Evolutionary conservation across 1,140 invertebrate genomes (phyloP), one percentile per base, ranked within the genome.

Genomic region (Euura saliciscinereae): DNA sequence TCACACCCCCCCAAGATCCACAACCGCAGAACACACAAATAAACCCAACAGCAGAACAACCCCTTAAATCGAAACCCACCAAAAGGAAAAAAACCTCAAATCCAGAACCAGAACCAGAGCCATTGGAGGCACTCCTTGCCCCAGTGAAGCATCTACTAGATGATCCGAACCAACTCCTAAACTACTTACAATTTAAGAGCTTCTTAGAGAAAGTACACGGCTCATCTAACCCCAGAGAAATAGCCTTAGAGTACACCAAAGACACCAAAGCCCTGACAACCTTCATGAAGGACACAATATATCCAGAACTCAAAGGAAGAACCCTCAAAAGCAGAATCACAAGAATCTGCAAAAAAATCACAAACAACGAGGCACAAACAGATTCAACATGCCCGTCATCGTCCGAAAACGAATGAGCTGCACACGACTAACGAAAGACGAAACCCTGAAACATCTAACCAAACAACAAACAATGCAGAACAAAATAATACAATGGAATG

Each of bases 401-500:
- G 11, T 42, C 44, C 43, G 43, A 42, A 4, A 7, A 51, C 6
- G 42, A n/a, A 65, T 6, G 42, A 66, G 66, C n/a, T 1, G 10
- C 13, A 66, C 8, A 6, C 13, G 4, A 70, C 43, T 45, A 69
- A 65, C 59, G 45, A 45, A 42, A 45, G 28, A 28, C 28, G 28
- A 28, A 28, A 28, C 28, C 28, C 28, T 28, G 28, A 28, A 28
- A 28, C 28, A 28, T 28, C 28, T 28, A 28, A 28, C 28, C 28
- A 28, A 28, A 28, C 28, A 6, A 44, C n/a, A 8, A 66, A 72
- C 42, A 28, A 70, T 69, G 46, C 28, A 13, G 1, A 13, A 73
- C 7, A 28, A n/a, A 10, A 70, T 76, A 13, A n/a, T 74, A 6
- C 77, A 78, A 74, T 75, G 75, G 73, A 76, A 78, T 42, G 70